Conservation (phyloP, 2,113 vertebrate genomes). For the Elephantulus edwardii region DNA sequence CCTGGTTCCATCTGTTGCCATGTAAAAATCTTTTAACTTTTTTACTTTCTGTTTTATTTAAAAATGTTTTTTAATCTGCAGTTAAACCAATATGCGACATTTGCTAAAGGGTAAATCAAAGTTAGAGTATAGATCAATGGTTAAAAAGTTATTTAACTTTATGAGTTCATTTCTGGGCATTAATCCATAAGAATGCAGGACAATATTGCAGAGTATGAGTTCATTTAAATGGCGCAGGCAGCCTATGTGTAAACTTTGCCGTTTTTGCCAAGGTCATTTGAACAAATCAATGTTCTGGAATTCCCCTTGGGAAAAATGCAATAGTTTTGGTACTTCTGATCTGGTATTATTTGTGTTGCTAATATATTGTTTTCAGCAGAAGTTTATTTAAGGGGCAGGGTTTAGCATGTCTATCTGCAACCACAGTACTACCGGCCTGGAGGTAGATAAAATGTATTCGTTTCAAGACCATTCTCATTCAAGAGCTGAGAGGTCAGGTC, state of each 20-base stretch:
- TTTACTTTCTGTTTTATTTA: constrained; percentile 23
- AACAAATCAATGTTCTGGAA: constrained; percentile 8
- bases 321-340: constrained; percentile 31
- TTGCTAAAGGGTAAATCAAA: constrained; percentile 65
- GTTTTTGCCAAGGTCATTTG: constrained; percentile 58
- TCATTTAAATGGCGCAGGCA: constrained; percentile 61
- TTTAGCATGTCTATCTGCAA: background rate
- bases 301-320: background rate
- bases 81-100: constrained; percentile 20
- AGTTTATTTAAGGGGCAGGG: background rate
- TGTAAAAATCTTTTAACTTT: constrained; percentile 38
- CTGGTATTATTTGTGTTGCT: constrained; percentile 14
- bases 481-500: background rate
- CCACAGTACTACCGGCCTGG: background rate
- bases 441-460: background rate
- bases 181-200: constrained; percentile 68
- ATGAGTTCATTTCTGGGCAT: constrained; percentile 77
- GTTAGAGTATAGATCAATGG: constrained; percentile 55
- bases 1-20: background rate
- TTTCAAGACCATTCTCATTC: background rate
- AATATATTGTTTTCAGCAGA: background rate
- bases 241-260: background rate
- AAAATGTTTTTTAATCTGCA: constrained; percentile 13
- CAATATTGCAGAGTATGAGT: constrained; percentile 40
- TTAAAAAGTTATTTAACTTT: constrained; percentile 59